Percentiles rank a stretch among this genome's conserved stretches.
Conservation (phyloP, 2,113 vertebrate genomes). For the Dromaius novaehollandiae region DNA sequence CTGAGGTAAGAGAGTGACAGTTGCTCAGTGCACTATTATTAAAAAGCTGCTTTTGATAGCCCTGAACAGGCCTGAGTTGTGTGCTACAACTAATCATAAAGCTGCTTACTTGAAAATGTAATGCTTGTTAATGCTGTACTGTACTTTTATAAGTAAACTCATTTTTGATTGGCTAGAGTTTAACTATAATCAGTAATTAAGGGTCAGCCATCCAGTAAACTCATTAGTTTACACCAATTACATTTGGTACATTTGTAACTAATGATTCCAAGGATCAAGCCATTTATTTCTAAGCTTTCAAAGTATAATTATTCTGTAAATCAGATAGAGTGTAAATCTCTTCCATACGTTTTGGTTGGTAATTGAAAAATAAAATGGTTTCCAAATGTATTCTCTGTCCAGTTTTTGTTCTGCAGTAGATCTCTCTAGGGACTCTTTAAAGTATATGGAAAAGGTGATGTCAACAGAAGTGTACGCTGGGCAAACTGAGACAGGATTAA, state of each 20-base stretch:
- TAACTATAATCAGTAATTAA: slow-evolving; percentile 86
- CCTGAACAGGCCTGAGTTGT: slow-evolving; percentile 70
- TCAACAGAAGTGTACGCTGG: slow-evolving; percentile 81
- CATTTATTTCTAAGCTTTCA: slow-evolving; percentile 84
- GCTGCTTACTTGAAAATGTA: slow-evolving; percentile 79
- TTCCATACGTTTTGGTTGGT: slow-evolving; percentile 86
- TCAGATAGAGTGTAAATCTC: slow-evolving; percentile 85
- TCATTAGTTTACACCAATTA: slow-evolving; percentile 88
- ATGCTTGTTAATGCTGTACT: slow-evolving; percentile 77
- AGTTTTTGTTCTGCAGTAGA: slow-evolving; percentile 79
- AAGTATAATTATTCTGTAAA: slow-evolving; percentile 87
- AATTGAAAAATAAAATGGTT: slow-evolving; percentile 90
- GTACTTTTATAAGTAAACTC: slow-evolving; percentile 78
- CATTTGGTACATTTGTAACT: slow-evolving; percentile 81
- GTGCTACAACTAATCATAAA: slow-evolving; percentile 77
- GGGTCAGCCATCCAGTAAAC: slow-evolving; percentile 81
- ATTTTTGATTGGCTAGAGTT: slow-evolving; percentile 80
- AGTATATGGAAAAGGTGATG: slow-evolving; percentile 86
- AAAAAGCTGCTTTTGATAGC: slow-evolving; percentile 78
- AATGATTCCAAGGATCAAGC: slow-evolving; percentile 83
- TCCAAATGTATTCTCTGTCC: slow-evolving; percentile 87
- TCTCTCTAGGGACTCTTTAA: slow-evolving; percentile 85
- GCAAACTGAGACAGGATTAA: slow-evolving; percentile 83
- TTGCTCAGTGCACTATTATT: slow-evolving; percentile 73
- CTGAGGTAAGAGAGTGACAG: slow-evolving; percentile 68